Base-by-base conservation (phyloP, 2,888 invertebrate species). In the Coronaproctus castanopsis region DNA sequence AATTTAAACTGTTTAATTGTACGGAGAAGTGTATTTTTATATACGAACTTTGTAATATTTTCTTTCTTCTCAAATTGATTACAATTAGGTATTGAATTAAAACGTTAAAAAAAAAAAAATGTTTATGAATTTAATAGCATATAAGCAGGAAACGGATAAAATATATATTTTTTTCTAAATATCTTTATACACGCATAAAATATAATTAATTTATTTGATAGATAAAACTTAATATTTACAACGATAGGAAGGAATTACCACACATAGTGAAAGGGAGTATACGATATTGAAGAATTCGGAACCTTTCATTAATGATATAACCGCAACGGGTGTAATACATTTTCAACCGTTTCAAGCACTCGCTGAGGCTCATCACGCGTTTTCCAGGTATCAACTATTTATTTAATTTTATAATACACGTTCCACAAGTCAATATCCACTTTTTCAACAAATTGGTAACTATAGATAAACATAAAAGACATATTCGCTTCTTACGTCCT, bases 261-360 rank as follows among this genome's bases (percentile, higher is more conserved):
- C 71, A 62, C 70, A 72, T n/a, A 73, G 72, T 61, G 73, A 73
- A 65, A 68, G 73, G 64, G 62, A 69, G 21, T 74, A 73, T 60
- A 68, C 63, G 61, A 60, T 72, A 51, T 54, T 64, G 3, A 65
- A 67, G 18, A 67, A 65, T 3, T 64, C 68, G n/a, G 60, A 65
- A 52, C 67, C 65, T 20, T 65, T 67, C 1, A 68, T 73, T 55
- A 62, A 66, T 48, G 68, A 67, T 56, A 64, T 74, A 8, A 70
- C 69, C 63, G 69, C 72, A 52, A 68, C 70, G 36, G 73, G 74
- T 50, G 69, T 70, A 58, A 69, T 73, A 62, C 70, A 72, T 59
- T 68, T 73, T 18, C 73, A 73, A 63, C 73, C 73, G 2, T 74
- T 73, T 61, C 72, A 73, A 67, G 71, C 71, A 60, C 68, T 70